These are phyloP conservation scores for Syngnathoides biaculeatus DNA, from an alignment of 2,113 vertebrate genomes.

Conservation along the genomic window DNA sequence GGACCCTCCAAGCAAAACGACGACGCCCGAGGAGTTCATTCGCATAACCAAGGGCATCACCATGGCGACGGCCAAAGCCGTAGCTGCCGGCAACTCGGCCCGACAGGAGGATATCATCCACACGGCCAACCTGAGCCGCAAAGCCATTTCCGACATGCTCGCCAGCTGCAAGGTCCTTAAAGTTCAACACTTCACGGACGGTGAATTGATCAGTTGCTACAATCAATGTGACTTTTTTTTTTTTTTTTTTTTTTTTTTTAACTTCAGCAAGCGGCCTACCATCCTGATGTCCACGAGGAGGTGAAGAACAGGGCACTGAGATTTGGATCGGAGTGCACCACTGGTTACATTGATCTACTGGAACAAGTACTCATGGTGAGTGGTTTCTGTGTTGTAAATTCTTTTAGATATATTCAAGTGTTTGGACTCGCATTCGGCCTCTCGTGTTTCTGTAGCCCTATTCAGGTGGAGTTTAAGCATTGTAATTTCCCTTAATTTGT, in stretches of 20 bases:
- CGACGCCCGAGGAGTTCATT: conserved; percentile 95
- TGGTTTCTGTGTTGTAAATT: conserved; percentile 2
- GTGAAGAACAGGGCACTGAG: conserved; percentile 83
- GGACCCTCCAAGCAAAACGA: conserved; percentile 83
- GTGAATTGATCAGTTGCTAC: background rate
- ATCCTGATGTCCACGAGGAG: conserved; percentile 85
- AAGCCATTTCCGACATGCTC: conserved; percentile 94
- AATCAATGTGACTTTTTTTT: conserved; percentile 14
- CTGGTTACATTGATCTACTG: conserved; percentile 88
- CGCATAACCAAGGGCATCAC: conserved; percentile 99
- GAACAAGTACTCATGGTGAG: conserved; percentile 89
- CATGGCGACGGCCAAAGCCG: conserved; percentile 95
- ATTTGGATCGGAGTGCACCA: conserved; percentile 86
- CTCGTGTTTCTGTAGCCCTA: background rate
- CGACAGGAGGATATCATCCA: conserved; percentile 95
- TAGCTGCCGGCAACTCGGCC: conserved; percentile 94
- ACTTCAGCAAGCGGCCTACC: conserved; percentile 91
- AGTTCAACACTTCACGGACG: background rate
- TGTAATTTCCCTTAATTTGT: too few species aligned
- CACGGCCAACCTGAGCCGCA: conserved; percentile 96
- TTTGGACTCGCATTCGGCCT: background rate
- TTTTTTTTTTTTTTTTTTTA: conserved; percentile 30
- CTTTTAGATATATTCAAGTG: background rate
- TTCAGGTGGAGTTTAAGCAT: background rate
- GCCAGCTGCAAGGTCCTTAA: conserved; percentile 73